Base-by-base conservation (phyloP, 2,888 invertebrate genomes). In the Lysandra bellargus region DNA sequence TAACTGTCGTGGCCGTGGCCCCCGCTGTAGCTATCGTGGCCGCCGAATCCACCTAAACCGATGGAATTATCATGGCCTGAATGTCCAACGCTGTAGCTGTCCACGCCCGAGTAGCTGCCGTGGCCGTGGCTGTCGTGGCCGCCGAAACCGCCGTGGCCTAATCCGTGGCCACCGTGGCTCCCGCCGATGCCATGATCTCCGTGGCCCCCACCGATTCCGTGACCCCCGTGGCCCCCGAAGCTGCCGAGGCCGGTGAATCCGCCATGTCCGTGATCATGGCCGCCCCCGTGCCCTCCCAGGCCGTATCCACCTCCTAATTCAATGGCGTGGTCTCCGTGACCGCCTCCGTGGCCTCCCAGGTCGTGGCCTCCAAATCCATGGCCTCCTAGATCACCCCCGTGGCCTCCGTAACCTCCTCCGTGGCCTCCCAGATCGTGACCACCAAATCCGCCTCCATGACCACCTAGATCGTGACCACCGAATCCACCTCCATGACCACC, bases 401-500 rank as follows among this genome's bases (percentile, higher is more conserved):
- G 83, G 83, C 85, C 84, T 17, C 84, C 85, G 72, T 85, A 57
- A 14, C 57, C 49, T 2, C 49, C 49, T 49, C 49, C 49, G 2
- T 49, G 85, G 37, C 85, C 85, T 78, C 86, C 87, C 44, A 85
- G 83, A 7, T 84, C 86, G 77, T 83, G 82, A 23, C 85, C 84
- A 53, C 83, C 84, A 73, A 83, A 83, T 17, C 81, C 83, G 6
- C 82, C 84, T 53, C 83, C 84, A 74, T 83, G 80, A 40, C 84
- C 80, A 53, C 82, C 82, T 37, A 81, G n/a, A 7, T 73, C 78
- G 4, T 78, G 72, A 44, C 86, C 73, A n/a, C 80, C 83, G 53
- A 80, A 79, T 14, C 83, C 81, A 40, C 83, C 82, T 12, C 83
- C 85, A 40, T 82, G 81, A 30, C 82, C 83, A 79, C 84, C 83